Evolutionary conservation across 2,888 invertebrate genomes (phyloP), one percentile per base, ranked within the genome.

Genomic region (Nomada flava): DNA sequence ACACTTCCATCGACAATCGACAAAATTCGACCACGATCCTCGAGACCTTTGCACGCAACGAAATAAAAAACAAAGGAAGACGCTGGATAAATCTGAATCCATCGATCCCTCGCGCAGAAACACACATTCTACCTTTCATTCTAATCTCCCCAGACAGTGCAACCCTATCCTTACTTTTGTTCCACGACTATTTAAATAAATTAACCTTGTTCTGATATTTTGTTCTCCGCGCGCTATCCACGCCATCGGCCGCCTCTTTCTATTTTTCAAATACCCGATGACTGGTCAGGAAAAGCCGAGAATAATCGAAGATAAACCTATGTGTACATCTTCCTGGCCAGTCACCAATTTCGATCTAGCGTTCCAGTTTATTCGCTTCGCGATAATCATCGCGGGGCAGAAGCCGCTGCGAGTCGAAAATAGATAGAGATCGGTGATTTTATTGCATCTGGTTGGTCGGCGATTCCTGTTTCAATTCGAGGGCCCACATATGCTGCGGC

Each of bases 401-500:
- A 44, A 29, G 59, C 50, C 23, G 36, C 29, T 5, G 74, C 44
- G 52, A 0, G 42, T 69, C 55, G 44, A 50, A 52, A 76, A 84
- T 55, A 70, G 80, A 73, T 57, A 76, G 57, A 44, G 42, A 82
- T 73, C 68, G 44, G 20, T 69, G 65, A 77, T 75, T 80, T 82
- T 83, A 91, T 82, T 92, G 88, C 80, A 92, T 88, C 75, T 91
- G 92, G 87, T 85, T 91, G 75, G 91, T 88, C 26, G 91, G 88
- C 18, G 92, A 86, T 94, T 97, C 96, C 90, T 96, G 96, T 93
- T 97, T 96, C 87, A 98, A 94, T 91, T 97, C 97, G 57, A 98
- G 94, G 0, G 98, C 98, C 98, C 99, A 99, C 85, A 98, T 98
- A 94, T 98, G 98, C 91, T 99, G 98, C 0, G 98, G 99, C 99